Base-by-base conservation (phyloP, 2,888 invertebrate genomes). In the Sinelater perroti region DNA sequence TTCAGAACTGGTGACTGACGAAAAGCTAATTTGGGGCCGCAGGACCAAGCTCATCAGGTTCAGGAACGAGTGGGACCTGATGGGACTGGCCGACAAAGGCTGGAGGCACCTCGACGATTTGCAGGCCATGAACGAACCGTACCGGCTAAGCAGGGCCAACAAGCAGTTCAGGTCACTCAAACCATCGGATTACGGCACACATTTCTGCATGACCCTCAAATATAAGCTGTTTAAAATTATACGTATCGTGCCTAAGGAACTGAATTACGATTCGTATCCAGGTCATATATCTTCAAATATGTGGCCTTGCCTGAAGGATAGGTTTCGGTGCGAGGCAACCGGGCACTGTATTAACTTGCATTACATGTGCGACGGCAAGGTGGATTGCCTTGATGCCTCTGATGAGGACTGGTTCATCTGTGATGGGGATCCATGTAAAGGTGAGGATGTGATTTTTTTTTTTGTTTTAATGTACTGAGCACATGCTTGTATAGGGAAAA, bases 361-460 rank as follows among this genome's bases (percentile, higher is more conserved):
- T 64, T 83, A 80, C 67, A 74, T 81, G 3, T 83, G 83, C 67
- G 83, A 83, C 70, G 82, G 82, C 1, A 77, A 75, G 60, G 66
- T 67, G 11, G 83, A 83, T 67, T 83, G 83, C 63, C 77, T 75
- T 54, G 80, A 80, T 64, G 81, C 80, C 16, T 79, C 79, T 21
- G 83, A 83, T 70, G 83, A 83, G 68, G 74, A 75, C 61, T 46
- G 62, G 11, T 73, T 73, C 21, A 69, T 72, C 2, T 80, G 80
- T 54, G 70, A 75, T 33, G 76, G 72, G 2, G 73, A 80, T 64
- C 79, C 80, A n/a, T 81, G 76, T 70, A 77, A 68, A 74, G 80
- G 80, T 79, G 72, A 68, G 66, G n/a, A 8, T 33, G 14, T 33
- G 3, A 2, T 14, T n/a, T n/a, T n/a, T n/a, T n/a, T n/a, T n/a